Evolutionary conservation across 2,113 vertebrate species (phyloP).

Genomic region (Ophiodon elongatus): DNA sequence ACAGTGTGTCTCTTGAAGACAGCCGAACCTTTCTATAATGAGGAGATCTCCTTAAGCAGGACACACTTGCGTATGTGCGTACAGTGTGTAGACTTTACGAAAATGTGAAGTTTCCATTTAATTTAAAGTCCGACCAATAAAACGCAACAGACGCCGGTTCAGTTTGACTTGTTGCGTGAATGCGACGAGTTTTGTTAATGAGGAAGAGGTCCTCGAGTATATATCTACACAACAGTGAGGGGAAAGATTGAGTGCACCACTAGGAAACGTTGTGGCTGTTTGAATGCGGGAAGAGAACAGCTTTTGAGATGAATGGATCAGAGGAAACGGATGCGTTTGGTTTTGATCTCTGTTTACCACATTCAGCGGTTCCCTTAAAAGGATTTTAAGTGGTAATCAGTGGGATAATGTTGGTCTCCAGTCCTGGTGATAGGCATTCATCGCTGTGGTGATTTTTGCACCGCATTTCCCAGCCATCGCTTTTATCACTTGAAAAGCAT

Average conservation of each 20-base stretch:
- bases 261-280: conserved; percentile 39
- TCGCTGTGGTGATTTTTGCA: conserved; percentile 36
- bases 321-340: conserved; percentile 43
- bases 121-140: conserved; percentile 52
- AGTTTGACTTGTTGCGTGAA: conserved; percentile 30
- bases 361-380: conserved; percentile 44
- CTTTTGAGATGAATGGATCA: conserved; percentile 60
- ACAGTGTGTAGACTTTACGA: conserved; percentile 31
- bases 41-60: conserved; percentile 65
- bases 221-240: conserved; percentile 12
- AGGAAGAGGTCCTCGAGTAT: conserved; percentile 20
- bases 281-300: conserved; percentile 39
- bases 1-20: conserved; percentile 41
- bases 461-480: conserved; percentile 18
- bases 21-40: conserved; percentile 63
- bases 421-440: conserved; percentile 9
- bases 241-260: conserved; percentile 2
- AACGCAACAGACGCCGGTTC: conserved; percentile 24
- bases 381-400: conserved; percentile 70
- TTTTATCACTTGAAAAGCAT: conserved; percentile 44
- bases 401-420: conserved; percentile 51
- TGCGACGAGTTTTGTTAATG: conserved; percentile 40
- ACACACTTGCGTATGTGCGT: conserved; percentile 4
- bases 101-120: conserved; percentile 41
- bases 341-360: conserved; percentile 65